Evolutionary conservation across 2,888 invertebrate genomes (phyloP).

Genomic region (Plebejus argus): DNA sequence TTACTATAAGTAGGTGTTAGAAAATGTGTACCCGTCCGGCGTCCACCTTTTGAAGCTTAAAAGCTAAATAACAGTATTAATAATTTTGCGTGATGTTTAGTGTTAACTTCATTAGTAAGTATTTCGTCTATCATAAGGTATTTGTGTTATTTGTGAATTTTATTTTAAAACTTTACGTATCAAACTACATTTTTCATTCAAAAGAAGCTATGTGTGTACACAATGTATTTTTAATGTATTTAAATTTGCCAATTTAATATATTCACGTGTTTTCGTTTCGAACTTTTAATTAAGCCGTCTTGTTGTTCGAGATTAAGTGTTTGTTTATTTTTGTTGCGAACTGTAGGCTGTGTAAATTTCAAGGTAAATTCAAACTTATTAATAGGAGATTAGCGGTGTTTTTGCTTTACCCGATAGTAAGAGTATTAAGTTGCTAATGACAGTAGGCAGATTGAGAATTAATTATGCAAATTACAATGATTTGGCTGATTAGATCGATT

Average conservation of each 20-base stretch:
- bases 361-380: neutral
- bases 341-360: constrained; percentile 41
- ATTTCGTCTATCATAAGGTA: too few species aligned
- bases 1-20: too few species aligned
- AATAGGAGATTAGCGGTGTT: neutral
- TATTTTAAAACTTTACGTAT: neutral
- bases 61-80: too few species aligned
- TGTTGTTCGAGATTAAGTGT: constrained; percentile 59
- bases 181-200: neutral
- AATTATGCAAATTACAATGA: constrained; percentile 20
- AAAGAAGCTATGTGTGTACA: neutral
- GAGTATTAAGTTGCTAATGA: constrained; percentile 30
- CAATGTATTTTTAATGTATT: constrained; percentile 15
- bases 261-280: constrained; percentile 51
- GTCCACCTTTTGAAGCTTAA: too few species aligned
- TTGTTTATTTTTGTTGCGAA: constrained; percentile 54
- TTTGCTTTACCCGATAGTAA: neutral
- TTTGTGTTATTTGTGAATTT: too few species aligned
- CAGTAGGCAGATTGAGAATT: constrained; percentile 28
- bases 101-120: too few species aligned
- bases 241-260: constrained; percentile 45
- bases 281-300: constrained; percentile 68
- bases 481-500: neutral
- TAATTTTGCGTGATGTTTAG: too few species aligned
- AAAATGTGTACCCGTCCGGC: too few species aligned